Percentiles rank a stretch among this genome's conserved stretches.
These are phyloP conservation scores for Hemitrygon akajei DNA, from an alignment of 2,797 vertebrate species.

Conservation along the genomic window DNA sequence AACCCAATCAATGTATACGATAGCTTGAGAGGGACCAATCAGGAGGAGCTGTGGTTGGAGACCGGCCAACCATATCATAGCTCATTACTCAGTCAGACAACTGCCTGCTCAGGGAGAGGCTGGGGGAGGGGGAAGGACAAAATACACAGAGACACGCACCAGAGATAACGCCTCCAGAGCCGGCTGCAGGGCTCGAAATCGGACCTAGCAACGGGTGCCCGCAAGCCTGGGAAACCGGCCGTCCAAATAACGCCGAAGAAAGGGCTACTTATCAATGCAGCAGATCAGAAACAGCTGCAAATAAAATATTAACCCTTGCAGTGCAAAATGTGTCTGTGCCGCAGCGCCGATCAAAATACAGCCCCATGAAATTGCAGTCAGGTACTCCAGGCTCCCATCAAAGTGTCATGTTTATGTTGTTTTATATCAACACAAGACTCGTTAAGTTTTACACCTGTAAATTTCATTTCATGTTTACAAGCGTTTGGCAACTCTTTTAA, in stretches of 20 bases:
- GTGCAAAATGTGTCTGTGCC: not conserved
- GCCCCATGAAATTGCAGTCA: not conserved
- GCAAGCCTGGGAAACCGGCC: not conserved
- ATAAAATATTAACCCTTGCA: not conserved
- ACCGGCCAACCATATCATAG: conserved; percentile 54
- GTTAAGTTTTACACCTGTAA: not conserved
- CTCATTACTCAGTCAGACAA: conserved; percentile 46
- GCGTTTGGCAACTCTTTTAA: not conserved
- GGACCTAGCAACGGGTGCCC: not conserved
- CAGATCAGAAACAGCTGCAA: not conserved
- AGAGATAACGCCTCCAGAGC: not conserved
- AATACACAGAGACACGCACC: not conserved
- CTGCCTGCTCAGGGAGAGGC: conserved; percentile 31
- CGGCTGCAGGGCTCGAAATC: not conserved
- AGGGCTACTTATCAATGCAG: conserved; percentile 23
- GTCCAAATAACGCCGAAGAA: conserved; percentile 41
- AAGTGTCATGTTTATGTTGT: not conserved
- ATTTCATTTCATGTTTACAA: not conserved
- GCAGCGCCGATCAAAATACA: not conserved
- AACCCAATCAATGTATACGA: conserved; percentile 54
- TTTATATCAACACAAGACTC: not conserved
- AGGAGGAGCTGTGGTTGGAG: conserved; percentile 43
- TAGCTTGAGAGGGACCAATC: conserved; percentile 56
- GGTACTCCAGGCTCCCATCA: not conserved
- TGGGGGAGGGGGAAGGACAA: conserved; percentile 40